A percentile compares a stretch with the other conserved stretches of the same genome.
Evolutionary conservation across 2,888 invertebrate genomes (phyloP).

Genomic region (Thymelicus acteon): DNA sequence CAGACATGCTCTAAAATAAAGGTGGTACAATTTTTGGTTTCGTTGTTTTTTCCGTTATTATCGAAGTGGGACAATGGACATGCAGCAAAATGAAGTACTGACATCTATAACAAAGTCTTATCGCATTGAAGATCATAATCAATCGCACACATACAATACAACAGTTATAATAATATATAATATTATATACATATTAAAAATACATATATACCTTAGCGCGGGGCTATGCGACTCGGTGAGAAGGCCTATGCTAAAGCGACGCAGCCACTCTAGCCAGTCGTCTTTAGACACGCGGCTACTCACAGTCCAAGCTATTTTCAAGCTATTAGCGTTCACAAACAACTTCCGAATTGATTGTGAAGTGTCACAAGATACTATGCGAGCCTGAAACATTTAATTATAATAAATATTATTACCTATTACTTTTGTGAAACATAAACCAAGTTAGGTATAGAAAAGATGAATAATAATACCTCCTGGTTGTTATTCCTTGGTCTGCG

Average conservation of each 20-base stretch:
- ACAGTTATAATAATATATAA: too few relatives aligned
- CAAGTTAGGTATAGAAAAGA: too few relatives aligned
- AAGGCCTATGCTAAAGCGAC: slow-evolving; percentile 95
- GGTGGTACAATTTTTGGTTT: not conserved
- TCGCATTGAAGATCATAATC: too few relatives aligned
- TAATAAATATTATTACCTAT: not conserved
- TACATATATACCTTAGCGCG: slow-evolving; percentile 86
- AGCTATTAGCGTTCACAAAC: slow-evolving; percentile 92
- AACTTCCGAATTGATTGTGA: slow-evolving; percentile 91
- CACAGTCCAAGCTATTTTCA: slow-evolving; percentile 97
- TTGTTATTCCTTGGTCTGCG: slow-evolving; percentile 88
- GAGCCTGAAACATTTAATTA: slow-evolving; percentile 58
- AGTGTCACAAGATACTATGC: slow-evolving; percentile 82
- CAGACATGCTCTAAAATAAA: slow-evolving; percentile 90
- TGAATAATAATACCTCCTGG: slow-evolving; percentile 82
- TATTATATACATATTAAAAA: not conserved
- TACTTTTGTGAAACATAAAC: too few relatives aligned
- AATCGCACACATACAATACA: too few relatives aligned
- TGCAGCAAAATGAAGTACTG: too few relatives aligned
- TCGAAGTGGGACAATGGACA: too few relatives aligned
- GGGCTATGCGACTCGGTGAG: slow-evolving; percentile 98
- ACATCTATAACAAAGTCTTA: too few relatives aligned
- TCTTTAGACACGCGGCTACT: slow-evolving; percentile 97
- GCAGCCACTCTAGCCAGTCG: slow-evolving; percentile 99
- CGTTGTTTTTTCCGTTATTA: too few relatives aligned